Evolutionary conservation across 1,140 invertebrate species (phyloP), one percentile per base, ranked within the genome.

Genomic region (Periplaneta americana): DNA sequence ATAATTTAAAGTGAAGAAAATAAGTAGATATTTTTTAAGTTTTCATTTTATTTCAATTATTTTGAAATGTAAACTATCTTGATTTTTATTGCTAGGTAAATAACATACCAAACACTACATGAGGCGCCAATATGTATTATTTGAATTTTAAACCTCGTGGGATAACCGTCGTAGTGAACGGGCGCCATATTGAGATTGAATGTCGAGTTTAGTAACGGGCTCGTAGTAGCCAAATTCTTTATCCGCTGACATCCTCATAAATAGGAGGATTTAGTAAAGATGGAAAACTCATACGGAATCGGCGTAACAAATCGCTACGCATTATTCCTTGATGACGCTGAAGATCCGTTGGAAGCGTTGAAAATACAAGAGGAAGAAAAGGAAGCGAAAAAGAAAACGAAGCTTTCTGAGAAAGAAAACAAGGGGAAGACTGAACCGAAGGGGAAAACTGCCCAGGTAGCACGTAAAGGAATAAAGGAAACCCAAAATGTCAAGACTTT

Each of bases 251-350:
- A 84, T 84, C 83, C 83, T 82, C 80, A 74, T 78, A 35, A 82
- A 34, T 32, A 22, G 74, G 79, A 79, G 79, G 82, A 82, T 75
- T 57, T 74, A 80, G 36, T 48, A 48, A 85, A 78, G 78, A 98
- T 98, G 96, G 96, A 98, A 91, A 95, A 94, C 91, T 91, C 94
- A 86, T 98, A 98, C 92, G 97, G 96, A 87, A 95, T 97, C 88
- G 95, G 95, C 85, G 93, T 97, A 84, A 93, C 93, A 86, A 98
- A 98, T 91, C 95, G 97, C 91, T 98, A 96, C 90, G 95, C 93
- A 88, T 92, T 98, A 88, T 97, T 97, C 89, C 92, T 97, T 87
- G 91, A 93, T 88, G 94, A 95, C 87, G 94, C 95, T 88, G 95
- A 96, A 87, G 97, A 98, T 92, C 96, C 96, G 84, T 91, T 96